Evolutionary conservation across 2,113 vertebrate genomes (phyloP).

Genomic region (Python bivittatus): DNA sequence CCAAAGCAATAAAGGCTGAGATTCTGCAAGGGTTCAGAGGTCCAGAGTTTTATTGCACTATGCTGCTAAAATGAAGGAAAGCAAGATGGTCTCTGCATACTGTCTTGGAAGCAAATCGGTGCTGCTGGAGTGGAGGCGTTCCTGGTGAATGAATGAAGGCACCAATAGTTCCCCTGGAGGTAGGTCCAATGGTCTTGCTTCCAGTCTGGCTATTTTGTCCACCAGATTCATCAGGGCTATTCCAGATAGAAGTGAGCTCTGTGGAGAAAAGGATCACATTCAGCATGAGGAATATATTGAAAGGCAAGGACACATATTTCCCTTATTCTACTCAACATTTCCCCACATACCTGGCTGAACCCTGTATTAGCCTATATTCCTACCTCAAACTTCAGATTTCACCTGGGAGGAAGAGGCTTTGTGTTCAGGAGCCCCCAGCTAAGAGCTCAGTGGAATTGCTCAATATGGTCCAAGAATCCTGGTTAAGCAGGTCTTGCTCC

Average conservation of each 20-base stretch:
- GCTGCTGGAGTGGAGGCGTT: neutral
- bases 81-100: neutral
- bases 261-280: neutral
- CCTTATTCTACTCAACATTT: neutral
- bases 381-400: neutral
- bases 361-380: neutral
- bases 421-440: neutral
- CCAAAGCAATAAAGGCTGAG: too few species aligned
- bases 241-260: neutral
- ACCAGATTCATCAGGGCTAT: neutral
- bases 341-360: neutral
- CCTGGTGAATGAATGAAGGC: neutral
- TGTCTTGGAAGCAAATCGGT: constrained; percentile 22
- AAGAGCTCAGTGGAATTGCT: neutral
- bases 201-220: neutral
- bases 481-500: neutral
- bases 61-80: too few species aligned
- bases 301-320: neutral
- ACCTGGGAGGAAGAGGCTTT: too few species aligned
- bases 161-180: neutral
- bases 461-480: neutral
- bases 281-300: neutral
- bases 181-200: neutral
- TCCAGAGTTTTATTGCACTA: too few species aligned
- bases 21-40: too few species aligned